phyloP scores from a whole-genome alignment of 2,113 vertebrate genomes.

The Smithornis capensis region DNA sequence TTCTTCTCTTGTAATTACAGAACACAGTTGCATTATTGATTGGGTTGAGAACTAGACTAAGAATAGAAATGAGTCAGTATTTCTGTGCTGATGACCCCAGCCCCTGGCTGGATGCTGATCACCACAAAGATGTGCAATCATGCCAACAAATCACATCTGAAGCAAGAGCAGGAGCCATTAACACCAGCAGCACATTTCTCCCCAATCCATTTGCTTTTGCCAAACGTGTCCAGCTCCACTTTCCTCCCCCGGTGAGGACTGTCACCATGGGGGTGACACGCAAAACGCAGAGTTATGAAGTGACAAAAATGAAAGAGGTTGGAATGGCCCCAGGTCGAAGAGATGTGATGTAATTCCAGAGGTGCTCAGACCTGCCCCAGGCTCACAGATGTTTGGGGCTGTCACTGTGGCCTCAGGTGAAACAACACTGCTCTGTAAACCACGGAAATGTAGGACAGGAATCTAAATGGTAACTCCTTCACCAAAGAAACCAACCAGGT shows the following conservation, averaged over 20 bases:
- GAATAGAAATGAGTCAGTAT: neutral
- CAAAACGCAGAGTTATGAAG: neutral
- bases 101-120: neutral
- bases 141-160: neutral
- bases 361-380: neutral
- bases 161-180: neutral
- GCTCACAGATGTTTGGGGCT: fast-evolving
- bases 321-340: neutral
- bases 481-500: neutral
- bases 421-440: neutral
- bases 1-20: neutral
- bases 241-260: neutral
- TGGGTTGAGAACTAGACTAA: neutral
- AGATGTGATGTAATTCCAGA: fast-evolving
- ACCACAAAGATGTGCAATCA: neutral
- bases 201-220: neutral
- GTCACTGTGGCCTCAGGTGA: neutral
- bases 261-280: neutral
- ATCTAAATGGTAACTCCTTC: neutral
- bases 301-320: neutral
- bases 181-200: neutral
- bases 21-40: neutral
- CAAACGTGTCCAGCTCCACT: neutral
- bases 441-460: fast-evolving
- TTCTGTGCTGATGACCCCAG: neutral